A percentile compares a stretch with the other conserved stretches of the same genome.
phyloP scores from a whole-genome alignment of 2,113 vertebrate species.

The Ceyx cyanopectus region DNA sequence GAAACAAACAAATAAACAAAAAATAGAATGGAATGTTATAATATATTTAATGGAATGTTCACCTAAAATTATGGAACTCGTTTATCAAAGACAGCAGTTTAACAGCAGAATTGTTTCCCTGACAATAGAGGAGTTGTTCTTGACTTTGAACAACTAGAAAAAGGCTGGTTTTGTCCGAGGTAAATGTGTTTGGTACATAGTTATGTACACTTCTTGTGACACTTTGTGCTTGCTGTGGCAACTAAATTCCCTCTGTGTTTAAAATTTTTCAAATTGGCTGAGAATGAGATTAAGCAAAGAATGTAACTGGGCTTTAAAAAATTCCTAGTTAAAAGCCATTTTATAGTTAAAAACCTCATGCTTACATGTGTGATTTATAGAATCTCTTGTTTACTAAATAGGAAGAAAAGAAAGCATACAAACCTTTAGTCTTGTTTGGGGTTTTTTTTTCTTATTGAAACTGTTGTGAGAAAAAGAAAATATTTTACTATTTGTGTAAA shows the following conservation, averaged over 20 bases:
- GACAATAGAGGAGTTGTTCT: neutral
- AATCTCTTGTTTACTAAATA: neutral
- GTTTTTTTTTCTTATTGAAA: neutral
- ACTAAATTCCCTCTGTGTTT: neutral
- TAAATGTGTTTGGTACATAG: neutral
- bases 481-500: neutral
- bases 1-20: neutral
- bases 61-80: neutral
- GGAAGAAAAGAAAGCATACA: neutral
- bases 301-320: neutral
- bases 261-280: neutral
- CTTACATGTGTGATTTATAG: neutral
- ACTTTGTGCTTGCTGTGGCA: neutral
- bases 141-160: neutral
- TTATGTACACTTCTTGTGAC: fast-evolving
- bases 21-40: neutral
- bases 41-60: neutral
- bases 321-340: neutral
- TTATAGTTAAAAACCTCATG: neutral
- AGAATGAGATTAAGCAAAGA: neutral
- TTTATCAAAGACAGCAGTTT: neutral
- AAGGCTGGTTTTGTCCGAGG: neutral
- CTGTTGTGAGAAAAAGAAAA: neutral
- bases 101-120: neutral
- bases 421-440: neutral